Base-by-base conservation (phyloP, 1,140 invertebrate genomes). In the Mercenaria mercenaria region DNA sequence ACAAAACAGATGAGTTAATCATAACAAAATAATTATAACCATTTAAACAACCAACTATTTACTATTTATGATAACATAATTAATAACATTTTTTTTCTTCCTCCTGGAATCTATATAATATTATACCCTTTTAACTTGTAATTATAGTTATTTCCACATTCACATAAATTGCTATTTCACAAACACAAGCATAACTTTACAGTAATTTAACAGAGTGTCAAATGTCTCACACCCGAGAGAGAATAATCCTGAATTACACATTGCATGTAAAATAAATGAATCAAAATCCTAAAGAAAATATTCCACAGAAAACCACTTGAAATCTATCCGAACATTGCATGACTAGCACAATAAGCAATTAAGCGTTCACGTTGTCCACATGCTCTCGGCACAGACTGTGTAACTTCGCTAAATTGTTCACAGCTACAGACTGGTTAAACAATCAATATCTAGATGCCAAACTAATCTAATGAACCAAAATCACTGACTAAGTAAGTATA, bases 391-490 rank as follows among this genome's bases (percentile, higher is more conserved):
- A 29, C 67, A 72, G 67, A 18, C 67, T 20, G 67, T 72, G 67
- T 37, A 39, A 72, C 37, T 13, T 37, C 34, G n/a, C 61, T 29
- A 37, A 67, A 34, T 34, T 29, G 26, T 18, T 72, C 11, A 37
- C 67, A 72, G 67, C 67, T 72, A 64, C 59, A 64, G 59, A 64
- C 59, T 64, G 59, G 23, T 64, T 29, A 26, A 64, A 29, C 67
- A 72, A 72, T 72, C 67, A 72, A 72, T 72, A 72, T 4, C 37
- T 18, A 72, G 34, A 72, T 72, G 67, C 34, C 67, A 72, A 72
- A 72, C 67, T 72, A 72, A 72, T 72, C 23, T 41, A 37, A 39
- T 72, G 67, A 72, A 39, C 67, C 67, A 72, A 72, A n/a, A 72
- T 72, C 67, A 37, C 67, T 39, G 67, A 72, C 67, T 29, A 72